These are phyloP conservation scores for Perdita meconis DNA, from an alignment of 2,888 invertebrate species.

Conservation along the genomic window DNA sequence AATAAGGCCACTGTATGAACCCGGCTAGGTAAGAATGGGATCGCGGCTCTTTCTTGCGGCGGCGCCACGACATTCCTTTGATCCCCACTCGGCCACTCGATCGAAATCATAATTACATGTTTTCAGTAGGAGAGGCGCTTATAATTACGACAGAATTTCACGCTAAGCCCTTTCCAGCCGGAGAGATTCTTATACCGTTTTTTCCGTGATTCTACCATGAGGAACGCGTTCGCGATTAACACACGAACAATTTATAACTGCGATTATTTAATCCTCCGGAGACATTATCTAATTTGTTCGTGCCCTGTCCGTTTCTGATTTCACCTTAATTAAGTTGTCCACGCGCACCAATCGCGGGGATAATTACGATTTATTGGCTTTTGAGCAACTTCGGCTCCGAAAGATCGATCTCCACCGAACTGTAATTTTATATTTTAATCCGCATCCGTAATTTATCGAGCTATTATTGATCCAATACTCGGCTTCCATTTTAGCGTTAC, in stretches of 20 bases:
- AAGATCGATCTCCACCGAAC: not conserved
- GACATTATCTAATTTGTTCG: conserved; percentile 10
- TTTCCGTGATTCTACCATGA: not conserved
- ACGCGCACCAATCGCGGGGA: not conserved
- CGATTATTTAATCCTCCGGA: conserved; percentile 32
- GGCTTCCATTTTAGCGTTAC: too few relatives aligned
- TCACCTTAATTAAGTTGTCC: conserved; percentile 43
- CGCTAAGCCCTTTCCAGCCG: conserved; percentile 27
- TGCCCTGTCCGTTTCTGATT: conserved; percentile 8
- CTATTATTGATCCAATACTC: not conserved
- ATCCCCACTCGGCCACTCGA: not conserved
- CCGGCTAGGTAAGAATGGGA: not conserved
- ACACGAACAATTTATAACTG: conserved; percentile 31
- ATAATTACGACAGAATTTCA: conserved; percentile 54
- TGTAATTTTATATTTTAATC: conserved; percentile 26
- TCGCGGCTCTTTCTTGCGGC: conserved; percentile 1
- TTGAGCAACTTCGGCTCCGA: not conserved
- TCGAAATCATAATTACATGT: conserved; percentile 40
- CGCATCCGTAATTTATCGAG: conserved; percentile 7
- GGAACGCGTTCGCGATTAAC: conserved; percentile 24
- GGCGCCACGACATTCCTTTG: not conserved
- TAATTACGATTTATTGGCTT: conserved; percentile 44
- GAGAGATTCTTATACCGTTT: conserved; percentile 10
- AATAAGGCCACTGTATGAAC: not conserved
- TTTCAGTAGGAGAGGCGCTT: conserved; percentile 17